Conservation (phyloP, 1,140 invertebrate genomes). For the Ylistrum balloti region DNA sequence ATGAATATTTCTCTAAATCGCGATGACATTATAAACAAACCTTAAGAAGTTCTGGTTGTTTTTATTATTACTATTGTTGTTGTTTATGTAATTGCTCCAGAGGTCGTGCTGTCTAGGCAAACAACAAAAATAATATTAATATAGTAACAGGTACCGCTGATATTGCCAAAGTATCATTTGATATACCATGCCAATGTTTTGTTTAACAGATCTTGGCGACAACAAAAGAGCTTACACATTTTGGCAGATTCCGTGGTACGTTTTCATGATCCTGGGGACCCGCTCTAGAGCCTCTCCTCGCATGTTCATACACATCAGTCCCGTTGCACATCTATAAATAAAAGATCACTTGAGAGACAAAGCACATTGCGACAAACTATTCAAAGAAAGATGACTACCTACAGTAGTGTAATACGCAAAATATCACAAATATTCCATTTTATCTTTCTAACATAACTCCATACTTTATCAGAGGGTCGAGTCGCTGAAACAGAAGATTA, state of each 20-base stretch:
- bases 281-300: slow-evolving; percentile 20
- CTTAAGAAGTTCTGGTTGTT: no score
- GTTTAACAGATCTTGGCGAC: not conserved
- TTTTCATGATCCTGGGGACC: not conserved
- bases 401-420: not conserved
- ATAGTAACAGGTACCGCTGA: not conserved
- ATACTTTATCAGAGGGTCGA: no score
- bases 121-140: no score
- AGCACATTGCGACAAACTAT: not conserved
- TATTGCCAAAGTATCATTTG: not conserved
- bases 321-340: not conserved
- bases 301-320: slow-evolving; percentile 9
- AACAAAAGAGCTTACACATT: not conserved
- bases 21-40: no score
- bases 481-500: no score
- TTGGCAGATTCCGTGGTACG: not conserved
- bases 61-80: no score
- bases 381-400: not conserved
- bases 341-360: not conserved
- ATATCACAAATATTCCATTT: not conserved
- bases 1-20: no score
- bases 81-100: no score
- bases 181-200: not conserved
- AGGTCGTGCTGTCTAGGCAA: no score
- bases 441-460: no score